Conservation (phyloP, 2,797 vertebrate species). For the Balearica regulorum region DNA sequence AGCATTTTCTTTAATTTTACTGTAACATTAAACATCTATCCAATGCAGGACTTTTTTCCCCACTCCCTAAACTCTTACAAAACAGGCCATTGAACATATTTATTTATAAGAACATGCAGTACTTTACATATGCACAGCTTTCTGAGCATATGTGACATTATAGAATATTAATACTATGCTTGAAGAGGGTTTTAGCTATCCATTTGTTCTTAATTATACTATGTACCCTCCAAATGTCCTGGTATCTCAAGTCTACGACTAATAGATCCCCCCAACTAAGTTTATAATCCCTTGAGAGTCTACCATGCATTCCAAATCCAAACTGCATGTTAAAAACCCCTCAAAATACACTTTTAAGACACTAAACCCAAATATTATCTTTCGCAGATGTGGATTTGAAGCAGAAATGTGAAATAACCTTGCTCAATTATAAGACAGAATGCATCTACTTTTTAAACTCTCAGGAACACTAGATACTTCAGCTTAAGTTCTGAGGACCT, state of each 20-base stretch:
- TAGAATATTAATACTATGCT: neutral
- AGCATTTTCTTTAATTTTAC: neutral
- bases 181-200: neutral
- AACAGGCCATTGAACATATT: constrained; percentile 20
- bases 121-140: constrained; percentile 22
- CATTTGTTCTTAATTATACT: neutral
- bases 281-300: neutral
- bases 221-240: neutral
- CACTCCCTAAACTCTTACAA: neutral
- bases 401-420: neutral
- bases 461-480: neutral
- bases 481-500: neutral
- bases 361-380: neutral
- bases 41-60: neutral
- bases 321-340: neutral
- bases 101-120: constrained; percentile 38
- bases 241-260: neutral
- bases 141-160: neutral
- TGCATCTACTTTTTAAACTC: neutral
- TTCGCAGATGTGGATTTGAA: neutral
- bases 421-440: neutral
- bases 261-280: neutral
- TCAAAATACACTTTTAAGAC: neutral
- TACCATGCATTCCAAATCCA: neutral
- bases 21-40: neutral